phyloP scores from a whole-genome alignment of 2,888 invertebrate genomes.

The Caenorhabditis virilis region DNA sequence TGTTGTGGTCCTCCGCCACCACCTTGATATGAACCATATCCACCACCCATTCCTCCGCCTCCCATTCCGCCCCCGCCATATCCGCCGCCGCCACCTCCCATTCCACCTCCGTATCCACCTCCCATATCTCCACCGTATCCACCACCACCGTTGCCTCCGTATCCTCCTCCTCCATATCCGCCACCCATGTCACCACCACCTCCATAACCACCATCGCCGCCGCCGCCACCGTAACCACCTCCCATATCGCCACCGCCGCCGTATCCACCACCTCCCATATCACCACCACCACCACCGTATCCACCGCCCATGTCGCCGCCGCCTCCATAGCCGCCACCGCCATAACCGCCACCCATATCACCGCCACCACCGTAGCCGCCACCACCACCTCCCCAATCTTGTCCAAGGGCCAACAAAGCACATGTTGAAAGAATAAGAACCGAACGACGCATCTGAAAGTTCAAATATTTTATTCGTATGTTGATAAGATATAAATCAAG shows the following conservation, averaged over 20 bases:
- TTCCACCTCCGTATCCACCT: conserved; percentile 43
- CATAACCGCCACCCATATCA: conserved; percentile 46
- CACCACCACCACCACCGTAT: conserved; percentile 40
- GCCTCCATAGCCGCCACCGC: conserved; percentile 34
- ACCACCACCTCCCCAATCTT: conserved; percentile 58
- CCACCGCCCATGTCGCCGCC: conserved; percentile 47
- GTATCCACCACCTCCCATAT: conserved; percentile 12
- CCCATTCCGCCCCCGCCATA: conserved; percentile 41
- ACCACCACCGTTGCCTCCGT: conserved; percentile 37
- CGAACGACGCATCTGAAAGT: conserved; percentile 37
- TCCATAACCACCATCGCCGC: conserved; percentile 34
- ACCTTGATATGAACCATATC: conserved; percentile 38
- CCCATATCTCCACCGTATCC: conserved; percentile 45
- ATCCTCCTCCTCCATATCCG: conserved; percentile 29
- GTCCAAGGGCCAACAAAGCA: conserved; percentile 46
- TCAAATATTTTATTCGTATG: neutral
- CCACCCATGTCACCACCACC: conserved; percentile 43
- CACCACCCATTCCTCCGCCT: conserved; percentile 40
- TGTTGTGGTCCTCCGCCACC: conserved; percentile 50
- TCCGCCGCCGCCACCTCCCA: conserved; percentile 33
- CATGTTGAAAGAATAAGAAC: conserved; percentile 42
- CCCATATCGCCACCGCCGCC: conserved; percentile 30
- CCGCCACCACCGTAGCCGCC: conserved; percentile 31
- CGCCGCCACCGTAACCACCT: conserved; percentile 33
- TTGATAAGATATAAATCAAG: neutral